A percentile compares a stretch with the other conserved stretches of the same genome.
Conservation (phyloP, 2,888 invertebrate genomes). For the Caenorhabditis auriculariae region DNA sequence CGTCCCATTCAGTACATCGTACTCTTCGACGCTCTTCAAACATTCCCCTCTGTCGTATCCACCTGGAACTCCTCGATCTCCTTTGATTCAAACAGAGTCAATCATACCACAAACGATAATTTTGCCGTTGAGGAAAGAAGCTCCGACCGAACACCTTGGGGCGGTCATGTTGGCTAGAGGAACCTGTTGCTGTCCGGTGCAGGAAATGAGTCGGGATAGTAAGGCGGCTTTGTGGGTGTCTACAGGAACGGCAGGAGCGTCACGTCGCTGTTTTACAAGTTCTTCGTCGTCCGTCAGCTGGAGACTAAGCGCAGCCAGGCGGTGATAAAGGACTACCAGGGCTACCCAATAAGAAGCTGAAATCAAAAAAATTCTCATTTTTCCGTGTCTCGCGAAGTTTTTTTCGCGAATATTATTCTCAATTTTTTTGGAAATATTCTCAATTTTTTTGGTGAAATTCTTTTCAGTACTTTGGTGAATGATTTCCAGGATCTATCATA, state of each 20-base stretch:
- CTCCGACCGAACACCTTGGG: constrained; percentile 77
- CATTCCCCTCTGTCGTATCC: constrained; percentile 84
- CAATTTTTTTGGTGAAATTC: no score
- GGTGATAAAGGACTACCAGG: constrained; percentile 72
- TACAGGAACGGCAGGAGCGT: constrained; percentile 16
- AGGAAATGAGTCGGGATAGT: constrained; percentile 41
- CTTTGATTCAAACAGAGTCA: constrained; percentile 1
- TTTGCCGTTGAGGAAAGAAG: constrained; percentile 74
- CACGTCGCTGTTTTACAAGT: constrained; percentile 25
- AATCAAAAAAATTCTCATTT: constrained; percentile 3
- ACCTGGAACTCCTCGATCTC: constrained; percentile 67
- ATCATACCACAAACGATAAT: constrained; percentile 76
- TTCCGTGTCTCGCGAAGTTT: no score
- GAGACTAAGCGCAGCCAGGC: constrained; percentile 69
- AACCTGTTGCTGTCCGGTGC: constrained; percentile 53
- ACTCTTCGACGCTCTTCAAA: constrained; percentile 73
- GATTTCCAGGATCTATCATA: no score
- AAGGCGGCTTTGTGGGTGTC: constrained; percentile 30
- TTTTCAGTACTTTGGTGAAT: no score
- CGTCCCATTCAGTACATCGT: constrained; percentile 73
- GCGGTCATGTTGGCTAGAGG: constrained; percentile 71
- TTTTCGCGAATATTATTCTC: no score
- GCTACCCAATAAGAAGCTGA: constrained; percentile 69
- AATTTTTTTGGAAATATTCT: no score
- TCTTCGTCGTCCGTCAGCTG: constrained; percentile 60